These are phyloP conservation scores for Pogonocherus hispidulus DNA, from an alignment of 2,888 invertebrate species.

Conservation along the genomic window DNA sequence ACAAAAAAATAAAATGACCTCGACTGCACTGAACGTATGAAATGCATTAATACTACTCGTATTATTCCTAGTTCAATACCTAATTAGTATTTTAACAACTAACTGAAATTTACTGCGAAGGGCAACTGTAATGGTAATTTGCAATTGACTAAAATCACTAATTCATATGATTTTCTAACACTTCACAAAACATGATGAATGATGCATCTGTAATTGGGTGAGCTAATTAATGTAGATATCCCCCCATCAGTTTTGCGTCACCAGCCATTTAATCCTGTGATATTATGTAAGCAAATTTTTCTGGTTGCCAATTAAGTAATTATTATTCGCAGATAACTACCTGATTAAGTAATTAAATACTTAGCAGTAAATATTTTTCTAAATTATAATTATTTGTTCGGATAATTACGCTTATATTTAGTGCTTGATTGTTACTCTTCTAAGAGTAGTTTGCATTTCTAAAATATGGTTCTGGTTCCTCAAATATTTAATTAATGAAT, in stretches of 20 bases:
- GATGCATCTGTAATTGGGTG: slow-evolving; percentile 12
- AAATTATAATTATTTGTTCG: background rate
- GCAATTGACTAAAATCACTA: background rate
- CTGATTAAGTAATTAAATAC: background rate
- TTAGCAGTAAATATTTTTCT: background rate
- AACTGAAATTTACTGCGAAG: background rate
- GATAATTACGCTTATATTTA: no score
- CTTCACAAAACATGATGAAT: slow-evolving; percentile 16
- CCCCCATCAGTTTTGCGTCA: background rate
- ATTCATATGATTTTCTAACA: slow-evolving; percentile 3
- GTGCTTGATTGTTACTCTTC: no score
- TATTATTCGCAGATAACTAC: background rate
- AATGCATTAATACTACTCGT: no score
- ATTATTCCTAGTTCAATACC: no score
- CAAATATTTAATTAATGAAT: no score
- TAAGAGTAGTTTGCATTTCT: no score
- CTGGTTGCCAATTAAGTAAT: no score
- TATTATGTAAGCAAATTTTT: background rate
- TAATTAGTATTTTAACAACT: background rate
- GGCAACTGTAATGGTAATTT: background rate
- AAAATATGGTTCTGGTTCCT: no score
- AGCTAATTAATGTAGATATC: slow-evolving; percentile 6
- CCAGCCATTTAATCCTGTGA: background rate
- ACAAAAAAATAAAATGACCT: no score
- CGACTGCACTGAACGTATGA: no score